A percentile compares a stretch with the other conserved stretches of the same genome.
Conservation (phyloP, 2,113 vertebrate species). For the Scomber japonicus region DNA sequence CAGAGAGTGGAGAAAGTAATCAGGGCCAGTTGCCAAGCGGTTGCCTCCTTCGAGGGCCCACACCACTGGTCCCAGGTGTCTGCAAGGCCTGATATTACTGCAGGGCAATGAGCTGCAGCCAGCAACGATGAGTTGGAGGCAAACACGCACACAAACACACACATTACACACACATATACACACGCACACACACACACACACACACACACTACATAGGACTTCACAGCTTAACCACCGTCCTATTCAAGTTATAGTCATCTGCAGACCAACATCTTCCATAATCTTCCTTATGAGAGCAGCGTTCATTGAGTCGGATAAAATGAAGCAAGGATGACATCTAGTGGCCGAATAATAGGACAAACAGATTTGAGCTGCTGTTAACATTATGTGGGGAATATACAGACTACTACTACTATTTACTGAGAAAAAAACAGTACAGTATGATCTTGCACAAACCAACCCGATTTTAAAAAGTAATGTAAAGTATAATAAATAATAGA, state of each 20-base stretch:
- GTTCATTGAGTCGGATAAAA: background rate
- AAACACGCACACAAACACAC: background rate
- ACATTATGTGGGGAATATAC: background rate
- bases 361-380: background rate
- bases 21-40: slow-evolving; percentile 68
- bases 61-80: slow-evolving; percentile 82
- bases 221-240: slow-evolving; percentile 38
- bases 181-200: slow-evolving; percentile 1
- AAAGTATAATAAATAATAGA: too few species aligned
- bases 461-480: too few species aligned
- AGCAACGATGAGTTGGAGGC: slow-evolving; percentile 59
- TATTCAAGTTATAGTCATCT: background rate
- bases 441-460: too few species aligned
- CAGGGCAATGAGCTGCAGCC: slow-evolving; percentile 82
- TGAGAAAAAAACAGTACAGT: too few species aligned
- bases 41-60: slow-evolving; percentile 49
- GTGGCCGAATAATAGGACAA: slow-evolving; percentile 28
- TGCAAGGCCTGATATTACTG: slow-evolving; percentile 77
- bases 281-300: background rate
- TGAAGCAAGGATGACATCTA: slow-evolving; percentile 63
- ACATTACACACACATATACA: slow-evolving; percentile 4
- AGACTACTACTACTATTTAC: too few species aligned
- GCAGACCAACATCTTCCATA: slow-evolving; percentile 19
- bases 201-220: slow-evolving; percentile 4
- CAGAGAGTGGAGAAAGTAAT: slow-evolving; percentile 82